phyloP scores from a whole-genome alignment of 92 coral and sea anemone species.

The Palythoa grandis region DNA sequence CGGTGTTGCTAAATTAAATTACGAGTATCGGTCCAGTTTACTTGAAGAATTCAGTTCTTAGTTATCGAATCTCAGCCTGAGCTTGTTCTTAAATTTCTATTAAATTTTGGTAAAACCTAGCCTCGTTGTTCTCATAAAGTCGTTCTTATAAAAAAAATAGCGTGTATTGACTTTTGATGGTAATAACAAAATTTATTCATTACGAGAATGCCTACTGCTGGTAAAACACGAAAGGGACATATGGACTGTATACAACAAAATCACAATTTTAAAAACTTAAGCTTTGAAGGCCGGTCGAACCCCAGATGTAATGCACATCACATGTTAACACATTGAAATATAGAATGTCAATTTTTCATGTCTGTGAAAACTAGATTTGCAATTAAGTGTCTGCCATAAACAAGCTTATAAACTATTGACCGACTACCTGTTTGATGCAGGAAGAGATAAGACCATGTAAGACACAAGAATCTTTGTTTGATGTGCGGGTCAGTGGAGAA shows the following conservation, averaged over 20 bases:
- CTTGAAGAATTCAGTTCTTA: too few relatives aligned
- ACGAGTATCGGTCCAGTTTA: too few relatives aligned
- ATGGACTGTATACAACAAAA: neutral
- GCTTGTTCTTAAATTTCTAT: too few relatives aligned
- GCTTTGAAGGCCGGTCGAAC: neutral
- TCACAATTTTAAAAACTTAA: neutral
- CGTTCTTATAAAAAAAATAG: too few relatives aligned
- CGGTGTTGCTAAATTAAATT: too few relatives aligned
- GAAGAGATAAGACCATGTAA: slow-evolving; percentile 10
- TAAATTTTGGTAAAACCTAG: too few relatives aligned
- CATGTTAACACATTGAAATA: slow-evolving; percentile 24
- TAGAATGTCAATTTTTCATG: slow-evolving; percentile 30
- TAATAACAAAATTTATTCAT: neutral
- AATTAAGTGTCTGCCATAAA: slow-evolving; percentile 19
- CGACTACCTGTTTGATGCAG: slow-evolving; percentile 28
- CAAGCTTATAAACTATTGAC: slow-evolving; percentile 2
- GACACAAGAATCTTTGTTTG: slow-evolving; percentile 23
- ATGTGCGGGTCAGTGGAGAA: neutral
- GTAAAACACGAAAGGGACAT: slow-evolving; percentile 1
- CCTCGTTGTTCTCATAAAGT: too few relatives aligned
- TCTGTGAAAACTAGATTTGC: slow-evolving; percentile 39
- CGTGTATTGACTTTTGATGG: neutral
- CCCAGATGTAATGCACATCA: neutral
- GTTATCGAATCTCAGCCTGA: too few relatives aligned
- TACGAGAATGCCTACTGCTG: neutral